Evolutionary conservation across 2,113 vertebrate genomes (phyloP), one percentile per base, ranked within the genome.

Genomic region (Hippocampus mohnikei): DNA sequence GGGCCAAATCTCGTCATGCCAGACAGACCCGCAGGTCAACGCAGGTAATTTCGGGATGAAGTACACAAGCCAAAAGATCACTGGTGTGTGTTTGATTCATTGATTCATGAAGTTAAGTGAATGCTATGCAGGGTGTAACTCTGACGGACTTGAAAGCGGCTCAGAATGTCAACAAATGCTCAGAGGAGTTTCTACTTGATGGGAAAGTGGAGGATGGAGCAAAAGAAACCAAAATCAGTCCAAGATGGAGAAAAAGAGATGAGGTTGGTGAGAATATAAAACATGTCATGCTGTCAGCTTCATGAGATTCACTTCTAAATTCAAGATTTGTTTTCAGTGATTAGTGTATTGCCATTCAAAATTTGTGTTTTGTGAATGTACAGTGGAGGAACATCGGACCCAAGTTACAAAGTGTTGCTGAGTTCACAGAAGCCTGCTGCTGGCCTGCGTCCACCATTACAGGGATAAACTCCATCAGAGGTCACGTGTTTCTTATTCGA

Each of bases 1-100:
- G 95, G 87, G 96, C 96, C 0, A 94, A 94, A 33, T 98, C 95
- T 72, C 91, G 96, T 74, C 95, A 98, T 74, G 95, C 95, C 66
- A 90, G 96, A 59, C 96, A 97, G 88, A 97, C 95, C 0, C 94
- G 96, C 66, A 92, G 96, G 84, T 96, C 95, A 27, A 98, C 96
- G 5, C 96, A 98, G 91, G 96, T 98, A 79, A 60, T 44, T 3
- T 23, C 15, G 40, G 16, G 33, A 20, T 3, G 21, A 15, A 42
- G 67, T 0, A 25, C 59, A 50, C 2, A n/a, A 4, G 37, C 37
- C 29, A 61, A 60, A 42, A 42, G 40, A 23, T 64, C 20, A 8
- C 33, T 9, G 16, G 55, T 56, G 23, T 59, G 25, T 18, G 13
- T 59, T 25, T 18, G 56, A 13, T 12, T 29, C 7, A 9, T 20